phyloP scores from a whole-genome alignment of 2,797 vertebrate species.

The Coregonus sp. region DNA sequence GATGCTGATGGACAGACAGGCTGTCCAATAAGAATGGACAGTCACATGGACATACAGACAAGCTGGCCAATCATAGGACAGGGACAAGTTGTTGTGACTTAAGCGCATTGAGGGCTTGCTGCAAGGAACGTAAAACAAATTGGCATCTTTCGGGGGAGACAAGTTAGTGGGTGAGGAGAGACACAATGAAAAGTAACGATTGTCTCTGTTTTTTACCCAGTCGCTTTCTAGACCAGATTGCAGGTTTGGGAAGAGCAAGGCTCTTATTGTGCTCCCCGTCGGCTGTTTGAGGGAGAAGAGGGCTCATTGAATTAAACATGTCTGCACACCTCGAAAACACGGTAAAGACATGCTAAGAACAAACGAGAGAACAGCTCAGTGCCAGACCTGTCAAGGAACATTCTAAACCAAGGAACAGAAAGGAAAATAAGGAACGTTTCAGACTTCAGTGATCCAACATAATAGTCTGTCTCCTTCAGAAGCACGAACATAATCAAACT shows the following conservation, averaged over 20 bases:
- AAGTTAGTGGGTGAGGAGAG: slow-evolving; percentile 52
- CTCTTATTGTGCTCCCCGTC: slow-evolving; percentile 62
- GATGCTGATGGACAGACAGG: slow-evolving; percentile 17
- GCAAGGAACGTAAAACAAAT: slow-evolving; percentile 10
- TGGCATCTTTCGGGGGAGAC: slow-evolving; percentile 9
- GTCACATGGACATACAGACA: slow-evolving; percentile 41
- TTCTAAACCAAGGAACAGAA: not conserved
- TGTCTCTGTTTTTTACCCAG: slow-evolving; percentile 68
- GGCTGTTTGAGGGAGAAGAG: slow-evolving; percentile 65
- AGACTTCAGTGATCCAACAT: not conserved
- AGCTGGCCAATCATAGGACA: slow-evolving; percentile 40
- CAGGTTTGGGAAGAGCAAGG: slow-evolving; percentile 59
- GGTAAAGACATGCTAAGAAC: slow-evolving; percentile 9
- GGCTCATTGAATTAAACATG: slow-evolving; percentile 65
- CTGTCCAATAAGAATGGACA: slow-evolving; percentile 25
- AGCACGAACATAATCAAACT: not conserved
- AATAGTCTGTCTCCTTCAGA: not conserved
- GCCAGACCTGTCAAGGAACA: not conserved
- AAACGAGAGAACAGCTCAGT: not conserved
- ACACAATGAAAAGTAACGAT: slow-evolving; percentile 49
- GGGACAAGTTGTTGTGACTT: slow-evolving; percentile 39
- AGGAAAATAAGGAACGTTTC: not conserved
- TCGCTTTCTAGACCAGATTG: slow-evolving; percentile 56
- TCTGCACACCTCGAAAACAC: slow-evolving; percentile 23
- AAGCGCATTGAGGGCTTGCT: slow-evolving; percentile 52